A percentile compares a stretch with the other conserved stretches of the same genome.
These are phyloP conservation scores for Lymantria dispar DNA, from an alignment of 2,888 invertebrate genomes.

Conservation along the genomic window DNA sequence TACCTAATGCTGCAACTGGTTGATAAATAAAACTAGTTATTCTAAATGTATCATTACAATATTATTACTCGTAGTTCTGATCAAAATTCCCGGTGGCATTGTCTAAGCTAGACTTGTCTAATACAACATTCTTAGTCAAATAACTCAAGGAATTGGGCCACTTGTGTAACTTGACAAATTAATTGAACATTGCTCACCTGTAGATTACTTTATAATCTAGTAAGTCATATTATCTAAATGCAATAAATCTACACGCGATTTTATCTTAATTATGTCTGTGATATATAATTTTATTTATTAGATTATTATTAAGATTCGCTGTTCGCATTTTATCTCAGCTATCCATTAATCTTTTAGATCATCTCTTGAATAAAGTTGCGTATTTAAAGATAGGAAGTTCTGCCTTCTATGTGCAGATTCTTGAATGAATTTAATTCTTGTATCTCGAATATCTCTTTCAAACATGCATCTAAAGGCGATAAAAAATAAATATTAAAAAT, in stretches of 20 bases:
- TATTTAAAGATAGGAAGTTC: too few relatives aligned
- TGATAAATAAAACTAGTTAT: too few relatives aligned
- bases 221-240: constrained; percentile 12
- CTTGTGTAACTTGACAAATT: constrained; percentile 45
- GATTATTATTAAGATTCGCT: not conserved
- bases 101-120: constrained; percentile 29
- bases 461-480: too few relatives aligned
- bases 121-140: constrained; percentile 41
- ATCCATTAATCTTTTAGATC: too few relatives aligned
- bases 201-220: constrained; percentile 14
- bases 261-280: constrained; percentile 15
- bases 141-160: constrained; percentile 31
- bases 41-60: not conserved
- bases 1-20: too few relatives aligned
- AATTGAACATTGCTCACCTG: constrained; percentile 31
- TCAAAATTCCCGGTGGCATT: constrained; percentile 34
- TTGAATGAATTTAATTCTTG: too few relatives aligned
- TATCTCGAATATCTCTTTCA: too few relatives aligned
- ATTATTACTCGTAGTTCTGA: constrained; percentile 12
- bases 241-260: constrained; percentile 16
- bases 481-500: too few relatives aligned
- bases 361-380: too few relatives aligned
- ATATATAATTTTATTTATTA: not conserved
- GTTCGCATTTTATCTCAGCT: too few relatives aligned
- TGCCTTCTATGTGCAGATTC: too few relatives aligned